phyloP scores from a whole-genome alignment of 2,797 vertebrate species.

The Apodemus agrarius region DNA sequence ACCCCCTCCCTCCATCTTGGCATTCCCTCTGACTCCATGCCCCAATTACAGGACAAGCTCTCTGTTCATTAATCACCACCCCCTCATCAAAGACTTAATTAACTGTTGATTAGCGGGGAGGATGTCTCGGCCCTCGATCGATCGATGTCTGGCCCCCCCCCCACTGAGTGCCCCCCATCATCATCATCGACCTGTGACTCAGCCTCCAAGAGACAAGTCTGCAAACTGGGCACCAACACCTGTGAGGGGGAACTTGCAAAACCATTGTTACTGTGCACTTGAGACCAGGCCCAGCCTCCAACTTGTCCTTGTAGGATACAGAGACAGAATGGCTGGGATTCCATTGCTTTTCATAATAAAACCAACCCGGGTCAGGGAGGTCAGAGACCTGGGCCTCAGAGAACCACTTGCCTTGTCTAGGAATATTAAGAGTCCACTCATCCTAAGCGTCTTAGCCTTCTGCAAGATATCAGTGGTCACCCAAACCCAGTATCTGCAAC shows the following conservation, averaged over 20 bases:
- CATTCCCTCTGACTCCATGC: neutral
- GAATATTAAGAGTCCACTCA: neutral
- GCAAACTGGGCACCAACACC: neutral
- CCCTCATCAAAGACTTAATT: constrained; percentile 55
- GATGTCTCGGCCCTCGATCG: neutral
- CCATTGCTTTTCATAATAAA: neutral
- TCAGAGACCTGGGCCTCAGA: neutral
- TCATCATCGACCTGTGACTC: neutral
- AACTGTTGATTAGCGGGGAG: constrained; percentile 65
- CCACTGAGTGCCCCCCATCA: neutral
- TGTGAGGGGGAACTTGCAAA: neutral
- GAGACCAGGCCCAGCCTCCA: neutral
- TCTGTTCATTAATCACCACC: constrained; percentile 71
- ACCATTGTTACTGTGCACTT: neutral
- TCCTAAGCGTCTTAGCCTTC: neutral
- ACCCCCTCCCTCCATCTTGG: neutral
- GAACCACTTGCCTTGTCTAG: neutral
- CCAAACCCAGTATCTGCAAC: neutral
- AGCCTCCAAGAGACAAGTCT: neutral
- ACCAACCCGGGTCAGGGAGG: neutral
- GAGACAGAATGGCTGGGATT: neutral
- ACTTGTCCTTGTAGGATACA: neutral
- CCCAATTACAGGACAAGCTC: constrained; percentile 57
- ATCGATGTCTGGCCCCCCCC: constrained; percentile 8
- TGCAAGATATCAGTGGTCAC: neutral